Conservation (phyloP, 1,140 invertebrate species). For the Theocolax elegans region DNA sequence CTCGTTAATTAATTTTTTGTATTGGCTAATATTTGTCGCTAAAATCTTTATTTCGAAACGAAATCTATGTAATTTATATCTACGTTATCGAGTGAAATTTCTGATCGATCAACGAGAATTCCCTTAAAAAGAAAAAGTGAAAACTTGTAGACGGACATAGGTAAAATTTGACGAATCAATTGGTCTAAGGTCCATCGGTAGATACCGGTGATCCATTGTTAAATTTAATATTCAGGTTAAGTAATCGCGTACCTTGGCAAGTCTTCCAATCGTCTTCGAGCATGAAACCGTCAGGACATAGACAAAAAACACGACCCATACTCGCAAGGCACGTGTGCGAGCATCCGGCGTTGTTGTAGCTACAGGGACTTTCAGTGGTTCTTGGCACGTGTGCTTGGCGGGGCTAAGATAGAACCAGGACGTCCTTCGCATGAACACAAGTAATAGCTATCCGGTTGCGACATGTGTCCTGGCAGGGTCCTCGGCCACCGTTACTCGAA, state of each 20-base stretch:
- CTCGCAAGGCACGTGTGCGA: constrained; percentile 73
- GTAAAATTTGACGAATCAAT: too few relatives aligned
- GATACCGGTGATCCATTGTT: too few relatives aligned
- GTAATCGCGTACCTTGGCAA: constrained; percentile 71
- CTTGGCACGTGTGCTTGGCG: constrained; percentile 70
- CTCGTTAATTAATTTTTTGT: too few relatives aligned
- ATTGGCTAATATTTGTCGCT: too few relatives aligned
- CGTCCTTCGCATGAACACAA: constrained; percentile 72
- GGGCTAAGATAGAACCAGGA: constrained; percentile 69
- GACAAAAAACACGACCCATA: constrained; percentile 73
- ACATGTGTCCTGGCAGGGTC: constrained; percentile 77
- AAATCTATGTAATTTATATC: too few relatives aligned
- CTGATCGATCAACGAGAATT: too few relatives aligned
- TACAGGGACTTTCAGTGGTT: constrained; percentile 74
- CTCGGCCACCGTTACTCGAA: constrained; percentile 72
- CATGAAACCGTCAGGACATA: constrained; percentile 73
- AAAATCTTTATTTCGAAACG: too few relatives aligned
- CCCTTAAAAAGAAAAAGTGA: too few relatives aligned
- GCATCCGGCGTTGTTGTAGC: constrained; percentile 71
- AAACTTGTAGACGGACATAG: too few relatives aligned
- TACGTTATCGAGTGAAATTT: too few relatives aligned
- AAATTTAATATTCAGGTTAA: too few relatives aligned
- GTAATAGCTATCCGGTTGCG: constrained; percentile 74
- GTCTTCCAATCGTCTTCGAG: constrained; percentile 71
- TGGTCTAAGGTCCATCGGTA: too few relatives aligned